Conservation (phyloP, 1,140 invertebrate genomes). For the Ceratitis capitata region DNA sequence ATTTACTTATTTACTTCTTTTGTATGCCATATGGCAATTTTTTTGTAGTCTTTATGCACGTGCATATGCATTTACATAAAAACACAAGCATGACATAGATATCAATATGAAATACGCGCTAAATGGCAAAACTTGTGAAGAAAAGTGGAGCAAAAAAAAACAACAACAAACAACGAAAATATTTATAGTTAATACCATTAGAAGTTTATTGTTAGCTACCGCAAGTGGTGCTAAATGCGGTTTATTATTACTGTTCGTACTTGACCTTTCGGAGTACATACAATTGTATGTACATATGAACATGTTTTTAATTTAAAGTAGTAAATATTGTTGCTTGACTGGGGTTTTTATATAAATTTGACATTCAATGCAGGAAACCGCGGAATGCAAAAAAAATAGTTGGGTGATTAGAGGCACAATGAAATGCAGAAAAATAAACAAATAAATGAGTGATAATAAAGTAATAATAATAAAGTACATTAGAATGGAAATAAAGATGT, state of each 20-base stretch:
- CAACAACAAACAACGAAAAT: background rate
- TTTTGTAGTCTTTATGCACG: background rate
- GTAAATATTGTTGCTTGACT: too few relatives aligned
- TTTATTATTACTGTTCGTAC: background rate
- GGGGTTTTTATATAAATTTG: background rate
- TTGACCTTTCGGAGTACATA: constrained; percentile 11
- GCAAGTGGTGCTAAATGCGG: background rate
- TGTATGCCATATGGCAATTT: background rate
- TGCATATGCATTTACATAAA: background rate
- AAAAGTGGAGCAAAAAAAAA: background rate
- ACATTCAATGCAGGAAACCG: constrained; percentile 2
- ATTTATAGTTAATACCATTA: background rate
- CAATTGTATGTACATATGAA: too few relatives aligned
- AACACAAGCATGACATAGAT: background rate
- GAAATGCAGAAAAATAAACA: background rate
- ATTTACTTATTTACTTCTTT: background rate
- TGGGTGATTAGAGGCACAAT: background rate
- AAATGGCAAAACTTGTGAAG: background rate
- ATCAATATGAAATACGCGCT: background rate
- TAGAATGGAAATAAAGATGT: too few relatives aligned
- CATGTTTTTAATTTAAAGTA: background rate
- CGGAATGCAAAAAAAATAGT: background rate
- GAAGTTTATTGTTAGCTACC: too few relatives aligned
- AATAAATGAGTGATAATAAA: background rate
- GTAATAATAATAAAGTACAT: too few relatives aligned